Percentiles rank a stretch among this genome's conserved stretches.
phyloP scores from a whole-genome alignment of 2,797 vertebrate genomes.

The Sphenodon punctatus region DNA sequence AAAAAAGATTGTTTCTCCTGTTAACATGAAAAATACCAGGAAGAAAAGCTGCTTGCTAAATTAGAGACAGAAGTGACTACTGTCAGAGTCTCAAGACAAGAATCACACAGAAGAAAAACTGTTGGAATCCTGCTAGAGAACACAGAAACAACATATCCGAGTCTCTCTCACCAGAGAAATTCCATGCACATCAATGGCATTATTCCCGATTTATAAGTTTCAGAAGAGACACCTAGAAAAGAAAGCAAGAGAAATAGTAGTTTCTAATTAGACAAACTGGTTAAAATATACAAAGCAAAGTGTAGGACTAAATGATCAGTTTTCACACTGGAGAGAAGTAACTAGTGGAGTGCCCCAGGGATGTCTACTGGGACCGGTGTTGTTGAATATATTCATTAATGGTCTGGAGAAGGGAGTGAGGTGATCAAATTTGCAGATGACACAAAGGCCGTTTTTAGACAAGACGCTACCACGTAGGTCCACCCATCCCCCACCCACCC shows the following conservation, averaged over 20 bases:
- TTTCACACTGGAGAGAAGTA: too few relatives aligned
- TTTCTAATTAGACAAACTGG: too few relatives aligned
- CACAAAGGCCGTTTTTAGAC: too few relatives aligned
- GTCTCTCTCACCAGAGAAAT: not conserved
- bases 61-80: not conserved
- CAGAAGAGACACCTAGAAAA: not conserved
- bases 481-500: too few relatives aligned
- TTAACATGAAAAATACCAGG: not conserved
- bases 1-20: not conserved
- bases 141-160: not conserved
- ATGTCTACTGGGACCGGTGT: too few relatives aligned
- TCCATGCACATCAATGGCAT: not conserved
- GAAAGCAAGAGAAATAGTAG: not conserved
- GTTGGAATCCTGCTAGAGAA: not conserved
- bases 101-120: not conserved
- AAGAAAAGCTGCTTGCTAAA: not conserved
- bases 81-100: not conserved
- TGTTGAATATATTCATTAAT: too few relatives aligned
- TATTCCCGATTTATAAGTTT: fast-evolving
- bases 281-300: too few relatives aligned
- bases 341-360: too few relatives aligned
- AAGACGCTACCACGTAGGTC: too few relatives aligned
- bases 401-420: too few relatives aligned
- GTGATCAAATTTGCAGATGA: too few relatives aligned
- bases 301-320: too few relatives aligned